Evolutionary conservation across 2,113 vertebrate genomes (phyloP), one percentile per base, ranked within the genome.

Genomic region (Pituophis catenifer): DNA sequence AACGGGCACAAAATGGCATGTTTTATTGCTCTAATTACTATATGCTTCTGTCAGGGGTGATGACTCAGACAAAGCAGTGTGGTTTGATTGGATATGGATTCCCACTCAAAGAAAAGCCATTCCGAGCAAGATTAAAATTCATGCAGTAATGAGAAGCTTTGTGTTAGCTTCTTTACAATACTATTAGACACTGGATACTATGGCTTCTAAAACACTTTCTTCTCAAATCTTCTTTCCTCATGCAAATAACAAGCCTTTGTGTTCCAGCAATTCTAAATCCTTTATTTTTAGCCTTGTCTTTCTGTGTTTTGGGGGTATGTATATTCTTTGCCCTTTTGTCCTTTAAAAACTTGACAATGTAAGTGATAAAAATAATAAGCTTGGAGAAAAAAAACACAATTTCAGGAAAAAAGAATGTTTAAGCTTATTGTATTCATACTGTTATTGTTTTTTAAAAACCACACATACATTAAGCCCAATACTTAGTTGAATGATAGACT

Each of bases 401-500:
- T 94, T 96, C 95, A 96, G 96, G 65, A 70, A 90, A 92, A 93
- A 89, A 94, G 95, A 95, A 89, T 86, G 50, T 95, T 96, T 94
- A 96, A 96, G 50, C 54, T 59, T 86, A 94, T 12, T 33, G 89
- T 86, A 88, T 38, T 94, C 93, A 24, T 33, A 55, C 26, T 2
- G 26, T 54, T 88, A 88, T 59, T 89, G 55, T 10, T 89, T 89
- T 89, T 55, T 89, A 48, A 24, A 89, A 12, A 55, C n/a, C 24
- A 13, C 6, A 5, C 33, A 9, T 81, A 81, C 33, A 81, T 81
- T 81, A 81, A 81, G 33, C 19, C 17, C 65, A 33, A 44, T 81
- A 81, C 19, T 81, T 81, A 81, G 33, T 81, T 81, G 75, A 81
- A 81, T 81, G 33, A 81, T 44, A 81, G 75, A 81, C 75, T 81